Evolutionary conservation across 2,113 vertebrate species (phyloP), one percentile per base, ranked within the genome.

Genomic region (Spea multiplicata): DNA sequence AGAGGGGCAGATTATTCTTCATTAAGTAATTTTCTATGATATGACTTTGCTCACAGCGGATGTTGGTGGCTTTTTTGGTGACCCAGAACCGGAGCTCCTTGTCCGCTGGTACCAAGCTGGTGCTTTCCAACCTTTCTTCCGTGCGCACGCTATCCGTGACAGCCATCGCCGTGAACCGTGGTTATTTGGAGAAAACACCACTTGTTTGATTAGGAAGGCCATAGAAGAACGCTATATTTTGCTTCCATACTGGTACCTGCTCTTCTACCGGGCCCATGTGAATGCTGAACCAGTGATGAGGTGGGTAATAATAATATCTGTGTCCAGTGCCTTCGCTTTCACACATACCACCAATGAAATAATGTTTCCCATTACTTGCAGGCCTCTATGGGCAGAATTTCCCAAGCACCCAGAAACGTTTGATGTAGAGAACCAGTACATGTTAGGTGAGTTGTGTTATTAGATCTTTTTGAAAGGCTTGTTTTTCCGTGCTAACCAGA

Each of bases 41-140:
- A 30, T 30, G 30, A 30, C 30, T 75, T 12, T 46, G 47, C 67
- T 61, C 8, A 83, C 86, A 99, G 97, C 95, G 59, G 97, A 99
- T 78, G 93, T 99, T 14, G 96, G 97, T 0, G 97, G 97, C 16
- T 99, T 99, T 86, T 81, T 93, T 2, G 90, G 91, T 84, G 91
- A 98, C 75, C 97, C 97, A 64, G 90, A 94, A 5, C 87, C 94
- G 47, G 96, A 99, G 86, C 83, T 98, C 83, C 88, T 99, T 81
- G 91, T 99, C 59, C 96, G 97, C 61, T 99, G 97, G 97, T 98
- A 98, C 90, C 97, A 99, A 88, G 95, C 93, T 0, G 96, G 92
- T 16, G 92, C 95, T 59, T 93, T 97, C 85, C 96, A 96, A 88
- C 97, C 97, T 4, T 99, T 99, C 86, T 98, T 97, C 90, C 92